Conservation (phyloP, 2,797 vertebrate genomes). For the Podarcis siculus region DNA sequence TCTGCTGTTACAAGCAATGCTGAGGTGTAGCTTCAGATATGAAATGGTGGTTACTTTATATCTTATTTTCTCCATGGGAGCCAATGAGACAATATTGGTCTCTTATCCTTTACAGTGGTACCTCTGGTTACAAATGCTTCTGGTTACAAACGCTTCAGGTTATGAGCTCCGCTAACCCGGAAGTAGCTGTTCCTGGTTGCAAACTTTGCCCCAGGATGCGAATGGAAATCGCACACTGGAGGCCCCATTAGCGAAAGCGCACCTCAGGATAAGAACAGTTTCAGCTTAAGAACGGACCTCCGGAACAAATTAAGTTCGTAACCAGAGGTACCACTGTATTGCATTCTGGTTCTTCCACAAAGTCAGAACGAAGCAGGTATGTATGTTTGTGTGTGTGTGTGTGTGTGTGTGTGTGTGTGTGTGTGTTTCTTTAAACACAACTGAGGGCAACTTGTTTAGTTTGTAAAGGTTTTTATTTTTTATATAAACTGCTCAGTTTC, state of each 20-base stretch:
- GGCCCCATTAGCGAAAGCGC: too few species aligned
- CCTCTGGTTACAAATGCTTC: too few species aligned
- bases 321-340: not conserved
- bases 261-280: too few species aligned
- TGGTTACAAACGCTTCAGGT: too few species aligned
- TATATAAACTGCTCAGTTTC: constrained; percentile 14
- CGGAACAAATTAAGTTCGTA: too few species aligned
- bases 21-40: constrained; percentile 31
- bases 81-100: constrained; percentile 13
- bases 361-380: constrained; percentile 4
- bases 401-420: too few species aligned
- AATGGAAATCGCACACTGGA: rapidly evolving
- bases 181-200: too few species aligned
- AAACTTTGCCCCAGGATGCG: too few species aligned
- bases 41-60: constrained; percentile 44
- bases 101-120: constrained; percentile 4
- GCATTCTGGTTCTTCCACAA: constrained; percentile 26
- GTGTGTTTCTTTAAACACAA: constrained; percentile 4
- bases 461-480: constrained; percentile 12
- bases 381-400: not conserved
- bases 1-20: constrained; percentile 13
- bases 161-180: too few species aligned
- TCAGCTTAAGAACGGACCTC: too few species aligned
- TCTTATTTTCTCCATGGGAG: constrained; percentile 40
- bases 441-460: not conserved